Conservation (phyloP, 2,113 vertebrate genomes). For the Erpornis zantholeuca region DNA sequence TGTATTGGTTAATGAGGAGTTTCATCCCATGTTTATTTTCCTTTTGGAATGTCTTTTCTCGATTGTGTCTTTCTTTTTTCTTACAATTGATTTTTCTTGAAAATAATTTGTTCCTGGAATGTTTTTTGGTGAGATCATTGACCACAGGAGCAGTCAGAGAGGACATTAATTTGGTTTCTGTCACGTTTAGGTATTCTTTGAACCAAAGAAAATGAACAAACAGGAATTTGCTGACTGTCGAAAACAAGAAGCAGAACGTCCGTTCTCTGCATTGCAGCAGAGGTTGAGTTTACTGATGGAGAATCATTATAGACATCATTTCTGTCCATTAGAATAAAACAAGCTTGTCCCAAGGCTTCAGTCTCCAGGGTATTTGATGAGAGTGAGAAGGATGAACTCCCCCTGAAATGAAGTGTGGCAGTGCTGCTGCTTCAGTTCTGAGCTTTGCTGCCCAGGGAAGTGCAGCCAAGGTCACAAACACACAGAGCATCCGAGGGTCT, state of each 20-base stretch:
- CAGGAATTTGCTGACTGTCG: slow-evolving; percentile 41
- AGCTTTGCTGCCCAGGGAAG: neutral
- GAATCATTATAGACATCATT: neutral
- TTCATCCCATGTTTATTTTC: neutral
- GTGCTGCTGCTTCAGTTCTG: neutral
- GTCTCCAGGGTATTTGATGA: neutral
- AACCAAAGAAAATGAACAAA: slow-evolving; percentile 11
- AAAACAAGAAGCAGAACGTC: neutral
- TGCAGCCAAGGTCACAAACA: neutral
- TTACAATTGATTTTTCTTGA: neutral
- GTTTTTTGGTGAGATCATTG: neutral
- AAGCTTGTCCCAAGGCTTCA: neutral
- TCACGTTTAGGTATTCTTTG: neutral
- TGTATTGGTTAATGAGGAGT: neutral
- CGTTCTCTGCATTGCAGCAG: neutral
- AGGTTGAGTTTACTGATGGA: neutral
- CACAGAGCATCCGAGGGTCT: no score
- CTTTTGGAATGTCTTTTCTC: neutral
- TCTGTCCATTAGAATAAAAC: neutral
- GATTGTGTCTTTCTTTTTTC: neutral
- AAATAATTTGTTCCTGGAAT: neutral
- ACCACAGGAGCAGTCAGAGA: neutral
- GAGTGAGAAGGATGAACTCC: neutral
- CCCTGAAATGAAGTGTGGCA: neutral
- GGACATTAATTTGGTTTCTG: neutral